Evolutionary conservation across 2,113 vertebrate genomes (phyloP), one percentile per base, ranked within the genome.

Genomic region (Ammodytes dubius): DNA sequence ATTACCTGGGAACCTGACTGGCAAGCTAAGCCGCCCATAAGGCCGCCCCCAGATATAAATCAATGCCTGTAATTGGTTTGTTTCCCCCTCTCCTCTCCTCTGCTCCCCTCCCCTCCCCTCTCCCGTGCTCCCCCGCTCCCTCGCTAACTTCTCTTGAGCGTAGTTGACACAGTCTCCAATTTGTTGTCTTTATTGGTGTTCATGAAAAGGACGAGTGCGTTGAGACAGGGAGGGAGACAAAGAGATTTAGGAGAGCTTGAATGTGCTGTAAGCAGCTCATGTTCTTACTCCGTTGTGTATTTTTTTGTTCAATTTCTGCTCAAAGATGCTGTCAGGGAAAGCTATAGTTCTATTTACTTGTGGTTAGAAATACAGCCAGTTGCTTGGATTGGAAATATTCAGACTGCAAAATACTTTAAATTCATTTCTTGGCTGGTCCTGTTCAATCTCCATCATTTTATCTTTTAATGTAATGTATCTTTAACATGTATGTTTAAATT

Each of bases 1-100:
- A 93, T 94, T 95, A 93, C 93, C 90, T 88, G 74, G 27, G 83
- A 91, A 93, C 90, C 88, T 94, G 92, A 94, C 91, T 77, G 52
- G 92, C 87, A 93, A 93, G 87, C 89, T 84, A 92, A 94, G 81
- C 73, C 13, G 0, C 45, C 79, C 69, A 89, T 91, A 89, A 91
- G 81, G 86, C 73, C 27, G 27, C 61, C 81, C 61, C 81, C 73
- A 83, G 70, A 91, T 89, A 88, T 88, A 90, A 93, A 94, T 93
- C 91, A 89, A 77, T 87, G 77, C 43, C 81, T 76, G 78, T 89
- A 92, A 93, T 90, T 93, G 86, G 79, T 82, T 91, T 86, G 81
- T 88, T 89, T 83, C 80, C 83, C 40, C 56, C 46, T 70, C 53
- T 68, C 80, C 15, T 27, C 37, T 27, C 7, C 46, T 66, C n/a